Conservation (phyloP, 2,888 invertebrate genomes). For the Sarcophaga carnaria region DNA sequence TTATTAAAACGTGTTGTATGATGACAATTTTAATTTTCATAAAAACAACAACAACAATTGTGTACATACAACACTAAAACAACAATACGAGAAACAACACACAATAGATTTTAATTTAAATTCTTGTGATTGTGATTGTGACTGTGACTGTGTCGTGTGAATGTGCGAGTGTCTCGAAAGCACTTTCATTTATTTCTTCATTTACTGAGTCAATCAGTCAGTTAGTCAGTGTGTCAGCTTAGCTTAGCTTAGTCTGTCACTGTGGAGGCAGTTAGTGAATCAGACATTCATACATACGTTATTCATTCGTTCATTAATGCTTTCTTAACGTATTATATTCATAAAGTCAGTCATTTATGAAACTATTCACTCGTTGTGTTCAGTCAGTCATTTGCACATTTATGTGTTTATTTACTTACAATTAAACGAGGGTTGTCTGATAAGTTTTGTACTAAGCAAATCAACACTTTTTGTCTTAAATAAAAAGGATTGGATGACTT, state of each 20-base stretch:
- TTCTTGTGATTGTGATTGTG: not conserved
- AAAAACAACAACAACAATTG: slow-evolving; percentile 30
- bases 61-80: not conserved
- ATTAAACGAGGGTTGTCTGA: not conserved
- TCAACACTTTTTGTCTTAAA: too few species aligned
- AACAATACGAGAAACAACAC: slow-evolving; percentile 18
- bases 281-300: slow-evolving; percentile 16
- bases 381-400: slow-evolving; percentile 6
- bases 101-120: slow-evolving; percentile 58
- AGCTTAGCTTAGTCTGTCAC: not conserved
- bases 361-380: slow-evolving; percentile 14
- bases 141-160: not conserved
- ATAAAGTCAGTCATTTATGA: slow-evolving; percentile 19
- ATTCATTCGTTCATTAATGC: slow-evolving; percentile 1
- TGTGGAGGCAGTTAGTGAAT: not conserved
- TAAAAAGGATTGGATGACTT: too few species aligned
- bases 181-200: slow-evolving; percentile 44
- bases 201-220: not conserved
- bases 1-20: slow-evolving; percentile 49
- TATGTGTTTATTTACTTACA: not conserved
- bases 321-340: not conserved
- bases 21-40: slow-evolving; percentile 60
- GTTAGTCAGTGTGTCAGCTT: slow-evolving; percentile 6
- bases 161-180: not conserved
- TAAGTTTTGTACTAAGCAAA: not conserved